Conservation (phyloP, 1,140 invertebrate species). For the Drosophila tropicalis region DNA sequence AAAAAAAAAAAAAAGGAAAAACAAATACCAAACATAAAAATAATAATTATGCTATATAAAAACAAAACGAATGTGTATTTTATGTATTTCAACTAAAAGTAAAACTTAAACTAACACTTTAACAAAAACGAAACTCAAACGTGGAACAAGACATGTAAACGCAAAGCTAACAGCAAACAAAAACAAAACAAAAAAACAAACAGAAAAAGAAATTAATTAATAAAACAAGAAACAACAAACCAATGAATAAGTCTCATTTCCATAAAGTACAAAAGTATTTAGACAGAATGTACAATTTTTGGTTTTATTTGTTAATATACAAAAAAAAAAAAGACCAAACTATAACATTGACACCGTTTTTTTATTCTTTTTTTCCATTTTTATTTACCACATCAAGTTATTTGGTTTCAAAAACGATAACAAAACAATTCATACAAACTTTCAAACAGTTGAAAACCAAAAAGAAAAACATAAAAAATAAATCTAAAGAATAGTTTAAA, state of each 20-base stretch:
- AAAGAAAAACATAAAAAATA: conserved; percentile 20
- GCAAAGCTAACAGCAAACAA: conserved; percentile 48
- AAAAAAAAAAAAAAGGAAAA: neutral
- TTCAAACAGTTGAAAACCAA: conserved; percentile 21
- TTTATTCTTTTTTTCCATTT: neutral
- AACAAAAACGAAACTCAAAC: conserved; percentile 30
- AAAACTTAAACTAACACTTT: conserved; percentile 30
- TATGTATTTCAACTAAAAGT: conserved; percentile 56
- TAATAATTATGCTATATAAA: conserved; percentile 45
- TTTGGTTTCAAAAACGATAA: conserved; percentile 66
- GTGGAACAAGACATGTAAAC: conserved; percentile 54
- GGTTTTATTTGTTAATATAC: conserved; percentile 10
- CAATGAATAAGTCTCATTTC: conserved; percentile 32
- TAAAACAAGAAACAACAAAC: conserved; percentile 36
- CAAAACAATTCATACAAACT: conserved; percentile 34
- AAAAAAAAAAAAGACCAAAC: conserved; percentile 26
- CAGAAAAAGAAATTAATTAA: conserved; percentile 28
- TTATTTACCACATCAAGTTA: conserved; percentile 36
- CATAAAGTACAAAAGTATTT: conserved; percentile 36
- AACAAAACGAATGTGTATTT: conserved; percentile 35
- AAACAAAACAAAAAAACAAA: conserved; percentile 24
- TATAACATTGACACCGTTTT: conserved; percentile 35
- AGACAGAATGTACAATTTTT: neutral
- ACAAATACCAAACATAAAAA: conserved; percentile 18
- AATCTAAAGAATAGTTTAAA: conserved; percentile 21